These are phyloP conservation scores for Pasiphila rectangulata DNA, from an alignment of 2,888 invertebrate species.

Conservation along the genomic window DNA sequence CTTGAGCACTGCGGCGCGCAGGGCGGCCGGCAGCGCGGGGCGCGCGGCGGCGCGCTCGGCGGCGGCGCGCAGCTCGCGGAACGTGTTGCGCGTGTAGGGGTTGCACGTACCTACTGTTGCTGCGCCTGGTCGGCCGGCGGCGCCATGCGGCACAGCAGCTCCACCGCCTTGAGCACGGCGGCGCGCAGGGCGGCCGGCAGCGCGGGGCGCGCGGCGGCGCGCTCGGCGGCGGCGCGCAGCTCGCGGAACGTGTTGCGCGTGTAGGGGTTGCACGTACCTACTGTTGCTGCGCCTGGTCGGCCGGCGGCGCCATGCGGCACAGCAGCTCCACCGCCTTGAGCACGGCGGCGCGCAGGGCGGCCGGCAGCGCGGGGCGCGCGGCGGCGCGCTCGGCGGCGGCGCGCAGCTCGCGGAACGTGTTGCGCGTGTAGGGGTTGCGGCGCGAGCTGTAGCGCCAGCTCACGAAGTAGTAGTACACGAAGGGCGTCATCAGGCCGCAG, in stretches of 20 bases:
- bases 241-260: no score
- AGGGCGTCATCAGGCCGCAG: constrained; percentile 94
- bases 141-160: constrained; percentile 88
- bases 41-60: no score
- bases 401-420: constrained; percentile 94
- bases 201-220: constrained; percentile 19
- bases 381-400: constrained; percentile 80
- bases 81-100: no score
- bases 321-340: constrained; percentile 84
- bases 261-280: no score
- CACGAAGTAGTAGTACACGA: constrained; percentile 98
- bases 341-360: constrained; percentile 84
- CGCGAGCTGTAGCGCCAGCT: constrained; percentile 93
- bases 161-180: constrained; percentile 83
- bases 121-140: constrained; percentile 78
- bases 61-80: no score
- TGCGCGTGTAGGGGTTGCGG: constrained; percentile 97
- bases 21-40: no score
- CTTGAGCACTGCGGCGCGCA: no score
- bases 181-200: constrained; percentile 85
- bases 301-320: constrained; percentile 88
- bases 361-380: constrained; percentile 82
- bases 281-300: constrained; percentile 55
- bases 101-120: constrained; percentile 57
- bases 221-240: no score